Evolutionary conservation across 2,888 invertebrate genomes (phyloP).

Genomic region (Ochlodes sylvanus): DNA sequence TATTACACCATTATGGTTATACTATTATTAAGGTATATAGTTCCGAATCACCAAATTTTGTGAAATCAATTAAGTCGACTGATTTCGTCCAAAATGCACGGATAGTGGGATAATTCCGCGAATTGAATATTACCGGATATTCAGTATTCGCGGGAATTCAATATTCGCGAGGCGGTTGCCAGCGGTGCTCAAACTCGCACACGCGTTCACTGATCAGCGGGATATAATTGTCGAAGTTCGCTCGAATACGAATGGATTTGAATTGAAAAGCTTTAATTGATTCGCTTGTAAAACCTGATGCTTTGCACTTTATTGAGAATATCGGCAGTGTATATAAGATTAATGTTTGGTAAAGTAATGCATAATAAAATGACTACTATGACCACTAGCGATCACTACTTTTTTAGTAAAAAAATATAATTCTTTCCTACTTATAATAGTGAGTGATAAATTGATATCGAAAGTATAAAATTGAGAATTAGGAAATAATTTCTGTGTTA

Average conservation of each 20-base stretch:
- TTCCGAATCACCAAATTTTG: slow-evolving; percentile 15
- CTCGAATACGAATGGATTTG: slow-evolving; percentile 18
- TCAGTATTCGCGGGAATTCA: slow-evolving; percentile 21
- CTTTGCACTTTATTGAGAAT: background rate
- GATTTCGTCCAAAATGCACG: slow-evolving; percentile 12
- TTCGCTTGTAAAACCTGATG: slow-evolving; percentile 1
- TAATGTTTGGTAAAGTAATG: background rate
- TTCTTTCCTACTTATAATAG: no score
- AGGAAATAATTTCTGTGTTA: no score
- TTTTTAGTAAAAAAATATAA: no score
- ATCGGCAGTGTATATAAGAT: background rate
- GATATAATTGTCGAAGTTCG: slow-evolving; percentile 22
- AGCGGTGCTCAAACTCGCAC: slow-evolving; percentile 15
- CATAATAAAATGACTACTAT: no score
- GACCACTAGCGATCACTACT: no score
- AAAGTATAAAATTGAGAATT: no score
- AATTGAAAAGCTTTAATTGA: slow-evolving; percentile 23
- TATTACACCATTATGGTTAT: background rate
- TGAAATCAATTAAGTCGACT: slow-evolving; percentile 24
- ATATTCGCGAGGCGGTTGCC: slow-evolving; percentile 17
- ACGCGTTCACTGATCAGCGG: slow-evolving; percentile 17
- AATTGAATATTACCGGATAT: slow-evolving; percentile 20
- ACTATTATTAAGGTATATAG: no score
- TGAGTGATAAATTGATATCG: no score
- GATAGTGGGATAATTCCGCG: slow-evolving; percentile 20